A percentile compares a stretch with the other conserved stretches of the same genome.
phyloP scores from a whole-genome alignment of 30 jellyfish, hydroid and myxozoan species.

The Aurelia coerulea region DNA sequence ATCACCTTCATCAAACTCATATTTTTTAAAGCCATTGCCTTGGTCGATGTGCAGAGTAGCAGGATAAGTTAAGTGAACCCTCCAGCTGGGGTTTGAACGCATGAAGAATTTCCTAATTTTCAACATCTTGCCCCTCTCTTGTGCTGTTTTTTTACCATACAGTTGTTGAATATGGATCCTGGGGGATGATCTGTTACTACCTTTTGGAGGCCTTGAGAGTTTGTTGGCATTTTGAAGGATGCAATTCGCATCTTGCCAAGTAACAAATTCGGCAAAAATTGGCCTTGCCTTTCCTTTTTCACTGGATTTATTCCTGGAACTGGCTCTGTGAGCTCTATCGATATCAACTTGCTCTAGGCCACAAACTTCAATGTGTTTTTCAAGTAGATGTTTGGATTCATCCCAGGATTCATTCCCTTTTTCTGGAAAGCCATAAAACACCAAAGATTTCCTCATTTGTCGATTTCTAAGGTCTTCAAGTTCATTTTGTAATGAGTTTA shows the following conservation, averaged over 20 bases:
- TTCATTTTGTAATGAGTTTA: too few species aligned
- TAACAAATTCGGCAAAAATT: constrained; percentile 6
- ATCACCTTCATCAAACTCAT: constrained; percentile 4
- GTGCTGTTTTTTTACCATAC: constrained; percentile 4
- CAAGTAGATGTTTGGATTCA: constrained; percentile 7
- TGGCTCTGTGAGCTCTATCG: constrained; percentile 12
- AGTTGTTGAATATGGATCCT: constrained; percentile 18
- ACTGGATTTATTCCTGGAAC: background rate
- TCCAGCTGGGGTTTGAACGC: background rate
- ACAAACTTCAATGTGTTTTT: constrained; percentile 7
- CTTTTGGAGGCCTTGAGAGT: constrained; percentile 13
- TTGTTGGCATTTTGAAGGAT: constrained; percentile 21
- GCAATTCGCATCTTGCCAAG: constrained; percentile 2
- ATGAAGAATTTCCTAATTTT: background rate
- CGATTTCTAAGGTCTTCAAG: constrained; percentile 2
- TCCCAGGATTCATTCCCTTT: background rate
- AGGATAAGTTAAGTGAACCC: background rate
- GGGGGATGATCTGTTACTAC: background rate
- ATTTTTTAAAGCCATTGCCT: background rate
- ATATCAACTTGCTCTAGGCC: constrained; percentile 13
- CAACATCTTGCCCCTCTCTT: background rate
- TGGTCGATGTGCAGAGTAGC: constrained; percentile 12
- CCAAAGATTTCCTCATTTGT: constrained; percentile 11
- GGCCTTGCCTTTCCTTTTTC: constrained; percentile 18
- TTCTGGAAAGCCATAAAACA: too few species aligned